Evolutionary conservation across 1,140 invertebrate genomes (phyloP).

Genomic region (Drosophila ananassae): DNA sequence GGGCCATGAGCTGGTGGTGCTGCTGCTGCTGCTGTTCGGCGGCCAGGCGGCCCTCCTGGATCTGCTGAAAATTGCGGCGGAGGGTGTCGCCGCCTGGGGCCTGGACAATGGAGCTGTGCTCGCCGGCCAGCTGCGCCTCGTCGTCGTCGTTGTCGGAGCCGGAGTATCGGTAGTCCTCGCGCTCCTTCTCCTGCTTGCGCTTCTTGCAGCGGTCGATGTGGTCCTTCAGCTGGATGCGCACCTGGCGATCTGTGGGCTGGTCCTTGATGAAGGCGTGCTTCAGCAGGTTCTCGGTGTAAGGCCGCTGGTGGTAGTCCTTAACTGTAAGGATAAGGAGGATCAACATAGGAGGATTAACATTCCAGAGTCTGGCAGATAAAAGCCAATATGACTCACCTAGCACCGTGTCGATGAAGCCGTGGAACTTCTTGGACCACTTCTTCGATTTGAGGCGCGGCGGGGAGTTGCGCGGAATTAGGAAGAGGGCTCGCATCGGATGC

Average conservation of each 20-base stretch:
- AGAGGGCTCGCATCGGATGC: constrained; percentile 99
- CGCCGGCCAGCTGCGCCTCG: constrained; percentile 92
- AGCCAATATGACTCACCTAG: constrained; percentile 75
- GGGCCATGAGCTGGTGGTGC: constrained; percentile 70
- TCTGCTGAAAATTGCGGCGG: constrained; percentile 98
- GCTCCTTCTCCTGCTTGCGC: constrained; percentile 95
- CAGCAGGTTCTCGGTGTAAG: constrained; percentile 98
- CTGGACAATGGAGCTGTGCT: constrained; percentile 95
- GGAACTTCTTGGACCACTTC: constrained; percentile 99
- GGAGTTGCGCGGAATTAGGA: constrained; percentile 98
- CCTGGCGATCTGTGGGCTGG: constrained; percentile 98
- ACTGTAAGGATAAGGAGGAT: constrained; percentile 85
- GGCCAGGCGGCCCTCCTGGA: constrained; percentile 93
- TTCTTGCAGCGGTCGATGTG: constrained; percentile 99
- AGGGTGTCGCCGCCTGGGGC: constrained; percentile 95
- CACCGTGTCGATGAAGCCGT: constrained; percentile 89
- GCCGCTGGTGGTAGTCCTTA: constrained; percentile 99
- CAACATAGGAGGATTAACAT: not conserved
- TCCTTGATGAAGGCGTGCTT: constrained; percentile 99
- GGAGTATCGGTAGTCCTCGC: constrained; percentile 93
- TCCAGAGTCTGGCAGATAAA: not conserved
- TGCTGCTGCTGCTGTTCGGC: constrained; percentile 83
- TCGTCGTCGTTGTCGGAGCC: constrained; percentile 96
- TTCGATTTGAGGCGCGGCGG: constrained; percentile 98
- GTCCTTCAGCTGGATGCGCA: constrained; percentile 99